Evolutionary conservation across 2,888 invertebrate species (phyloP).

Genomic region (Chaitophorus viminalis): DNA sequence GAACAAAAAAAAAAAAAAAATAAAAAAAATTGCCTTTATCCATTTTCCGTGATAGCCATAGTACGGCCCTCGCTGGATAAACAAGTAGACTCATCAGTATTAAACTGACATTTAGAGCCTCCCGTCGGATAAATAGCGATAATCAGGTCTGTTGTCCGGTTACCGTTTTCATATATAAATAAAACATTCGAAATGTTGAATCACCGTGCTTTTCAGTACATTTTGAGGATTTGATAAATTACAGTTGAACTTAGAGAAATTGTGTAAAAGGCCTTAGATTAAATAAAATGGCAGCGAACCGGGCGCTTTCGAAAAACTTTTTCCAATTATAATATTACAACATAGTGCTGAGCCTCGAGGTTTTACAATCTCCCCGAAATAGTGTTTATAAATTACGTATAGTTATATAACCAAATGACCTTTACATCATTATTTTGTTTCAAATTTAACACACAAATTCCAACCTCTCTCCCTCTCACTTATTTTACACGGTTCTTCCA

Average conservation of each 20-base stretch:
- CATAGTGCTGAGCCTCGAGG: too few relatives aligned
- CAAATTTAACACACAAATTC: too few relatives aligned
- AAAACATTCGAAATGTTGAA: slow-evolving; percentile 25
- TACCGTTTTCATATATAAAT: slow-evolving; percentile 23
- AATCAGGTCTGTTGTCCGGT: not conserved
- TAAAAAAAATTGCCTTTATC: not conserved
- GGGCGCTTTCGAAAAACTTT: not conserved
- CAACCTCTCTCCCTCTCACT: too few relatives aligned
- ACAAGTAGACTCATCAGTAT: slow-evolving; percentile 46
- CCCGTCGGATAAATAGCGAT: slow-evolving; percentile 18
- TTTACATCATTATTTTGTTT: too few relatives aligned
- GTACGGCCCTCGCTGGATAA: not conserved
- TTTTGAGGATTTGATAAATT: slow-evolving; percentile 16
- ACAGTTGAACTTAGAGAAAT: not conserved
- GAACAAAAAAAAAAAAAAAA: not conserved
- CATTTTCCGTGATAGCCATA: not conserved
- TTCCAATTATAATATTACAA: not conserved
- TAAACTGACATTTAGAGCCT: slow-evolving; percentile 38
- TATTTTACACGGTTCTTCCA: too few relatives aligned
- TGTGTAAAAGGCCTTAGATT: not conserved
- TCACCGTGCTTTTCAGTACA: not conserved
- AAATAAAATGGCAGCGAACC: not conserved
- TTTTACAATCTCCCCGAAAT: not conserved
- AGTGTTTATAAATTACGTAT: too few relatives aligned
- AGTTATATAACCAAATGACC: too few relatives aligned